phyloP scores from a whole-genome alignment of 2,888 invertebrate species.

The Mystacides longicornis region DNA sequence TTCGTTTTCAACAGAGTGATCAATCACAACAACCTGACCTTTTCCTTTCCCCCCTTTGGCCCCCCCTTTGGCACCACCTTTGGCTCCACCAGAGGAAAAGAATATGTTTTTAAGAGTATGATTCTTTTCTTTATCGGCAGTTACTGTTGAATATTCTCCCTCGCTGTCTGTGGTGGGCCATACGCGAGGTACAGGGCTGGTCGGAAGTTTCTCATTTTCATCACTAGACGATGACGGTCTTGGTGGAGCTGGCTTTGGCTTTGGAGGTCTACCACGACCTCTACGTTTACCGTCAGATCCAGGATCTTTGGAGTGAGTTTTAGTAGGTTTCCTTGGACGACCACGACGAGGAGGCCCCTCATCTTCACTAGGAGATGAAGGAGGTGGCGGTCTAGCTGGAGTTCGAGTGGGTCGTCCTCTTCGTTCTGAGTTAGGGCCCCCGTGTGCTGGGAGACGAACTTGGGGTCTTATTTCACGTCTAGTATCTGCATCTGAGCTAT shows the following conservation, averaged over 20 bases:
- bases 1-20: conserved; percentile 38
- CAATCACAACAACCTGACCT: conserved; percentile 64
- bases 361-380: conserved; percentile 31
- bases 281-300: conserved; percentile 35
- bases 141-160: conserved; percentile 36
- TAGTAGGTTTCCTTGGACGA: conserved; percentile 29
- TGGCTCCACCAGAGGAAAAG: conserved; percentile 60
- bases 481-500: conserved; percentile 23
- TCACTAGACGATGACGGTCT: conserved; percentile 30
- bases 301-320: conserved; percentile 26
- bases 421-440: conserved; percentile 25
- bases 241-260: conserved; percentile 34
- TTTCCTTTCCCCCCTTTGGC: conserved; percentile 62
- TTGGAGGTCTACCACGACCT: conserved; percentile 43
- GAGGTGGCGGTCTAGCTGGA: conserved; percentile 34
- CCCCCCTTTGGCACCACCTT: conserved; percentile 62
- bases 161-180: conserved; percentile 32
- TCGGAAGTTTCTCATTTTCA: conserved; percentile 28
- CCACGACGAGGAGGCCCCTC: conserved; percentile 34
- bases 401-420: conserved; percentile 15
- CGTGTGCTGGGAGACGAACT: conserved; percentile 34
- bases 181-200: conserved; percentile 23
- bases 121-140: conserved; percentile 60
- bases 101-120: conserved; percentile 60
- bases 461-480: background rate